These are phyloP conservation scores for Isurus oxyrinchus DNA, from an alignment of 2,113 vertebrate genomes.

Conservation along the genomic window DNA sequence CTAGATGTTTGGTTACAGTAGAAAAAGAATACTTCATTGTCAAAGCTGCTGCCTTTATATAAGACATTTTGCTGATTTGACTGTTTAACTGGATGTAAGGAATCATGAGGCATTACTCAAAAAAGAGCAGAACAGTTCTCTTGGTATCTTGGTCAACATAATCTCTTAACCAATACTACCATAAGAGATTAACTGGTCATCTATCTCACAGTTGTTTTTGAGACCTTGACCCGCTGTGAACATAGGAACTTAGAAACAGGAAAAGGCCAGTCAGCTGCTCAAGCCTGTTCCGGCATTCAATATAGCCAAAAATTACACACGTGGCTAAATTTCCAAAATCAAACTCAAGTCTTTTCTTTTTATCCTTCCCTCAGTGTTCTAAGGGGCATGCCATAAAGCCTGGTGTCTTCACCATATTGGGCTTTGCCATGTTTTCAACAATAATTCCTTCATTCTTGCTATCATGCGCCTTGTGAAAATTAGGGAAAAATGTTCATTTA, in stretches of 20 bases:
- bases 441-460: neutral
- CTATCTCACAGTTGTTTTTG: neutral
- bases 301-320: neutral
- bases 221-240: neutral
- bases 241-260: neutral
- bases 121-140: neutral
- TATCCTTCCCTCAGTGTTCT: neutral
- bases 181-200: neutral
- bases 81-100: neutral
- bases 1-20: neutral
- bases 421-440: neutral
- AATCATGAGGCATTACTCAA: neutral
- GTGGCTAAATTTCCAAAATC: neutral
- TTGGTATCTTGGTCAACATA: neutral
- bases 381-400: neutral
- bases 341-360: neutral
- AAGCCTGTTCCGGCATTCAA: neutral
- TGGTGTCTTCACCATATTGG: neutral
- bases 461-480: neutral
- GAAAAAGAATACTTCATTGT: neutral
- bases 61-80: neutral
- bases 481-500: neutral
- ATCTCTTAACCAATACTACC: neutral
- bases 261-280: neutral
- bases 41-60: neutral